phyloP scores from a whole-genome alignment of 1,140 invertebrate species.

The Magallana ariakensis region DNA sequence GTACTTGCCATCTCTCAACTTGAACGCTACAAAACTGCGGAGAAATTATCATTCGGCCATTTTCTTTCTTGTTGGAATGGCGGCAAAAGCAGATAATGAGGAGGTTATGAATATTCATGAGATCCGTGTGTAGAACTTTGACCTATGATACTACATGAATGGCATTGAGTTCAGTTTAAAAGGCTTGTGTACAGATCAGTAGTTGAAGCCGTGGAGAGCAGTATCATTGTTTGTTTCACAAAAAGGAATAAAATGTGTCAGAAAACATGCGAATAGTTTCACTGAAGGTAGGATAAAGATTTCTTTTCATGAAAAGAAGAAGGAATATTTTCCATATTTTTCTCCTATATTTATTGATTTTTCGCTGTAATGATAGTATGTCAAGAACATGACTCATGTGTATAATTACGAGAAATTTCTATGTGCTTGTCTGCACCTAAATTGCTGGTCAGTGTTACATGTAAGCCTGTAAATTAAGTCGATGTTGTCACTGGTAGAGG shows the following conservation, averaged over 20 bases:
- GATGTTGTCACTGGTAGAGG: neutral
- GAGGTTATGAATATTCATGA: constrained; percentile 30
- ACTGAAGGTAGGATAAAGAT: neutral
- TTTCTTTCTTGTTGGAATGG: constrained; percentile 8
- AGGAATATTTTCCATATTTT: neutral
- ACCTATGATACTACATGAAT: constrained; percentile 33
- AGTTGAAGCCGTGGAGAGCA: neutral
- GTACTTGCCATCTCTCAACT: neutral
- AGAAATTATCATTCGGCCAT: constrained; percentile 21
- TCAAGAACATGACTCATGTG: constrained; percentile 17
- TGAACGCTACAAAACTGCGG: neutral
- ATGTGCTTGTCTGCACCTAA: neutral
- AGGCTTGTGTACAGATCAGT: constrained; percentile 35
- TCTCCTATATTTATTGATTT: neutral
- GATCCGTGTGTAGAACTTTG: constrained; percentile 17
- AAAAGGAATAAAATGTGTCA: constrained; percentile 13
- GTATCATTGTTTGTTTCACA: constrained; percentile 16
- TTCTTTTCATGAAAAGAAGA: neutral
- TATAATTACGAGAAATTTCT: constrained; percentile 20
- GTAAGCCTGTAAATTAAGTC: neutral
- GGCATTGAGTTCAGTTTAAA: constrained; percentile 33
- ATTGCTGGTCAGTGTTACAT: neutral
- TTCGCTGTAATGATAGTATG: constrained; percentile 1
- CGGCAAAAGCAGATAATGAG: neutral
- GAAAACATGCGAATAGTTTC: constrained; percentile 30